A percentile compares a stretch with the other conserved stretches of the same genome.
Evolutionary conservation across 2,113 vertebrate species (phyloP).

Genomic region (Myotis lucifugus): DNA sequence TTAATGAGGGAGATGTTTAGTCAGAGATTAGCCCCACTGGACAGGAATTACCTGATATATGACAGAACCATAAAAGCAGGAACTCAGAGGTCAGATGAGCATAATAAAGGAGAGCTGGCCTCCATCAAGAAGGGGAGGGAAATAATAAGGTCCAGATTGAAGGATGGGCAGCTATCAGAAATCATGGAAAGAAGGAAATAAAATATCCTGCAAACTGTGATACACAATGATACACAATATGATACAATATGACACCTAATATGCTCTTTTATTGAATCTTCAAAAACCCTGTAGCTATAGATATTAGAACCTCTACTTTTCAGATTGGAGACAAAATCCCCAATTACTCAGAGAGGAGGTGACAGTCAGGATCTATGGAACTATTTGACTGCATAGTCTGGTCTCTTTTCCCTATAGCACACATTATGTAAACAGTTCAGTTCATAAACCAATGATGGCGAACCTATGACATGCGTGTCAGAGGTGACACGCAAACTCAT

Average conservation of each 20-base stretch:
- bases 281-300: background rate
- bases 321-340: background rate
- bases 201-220: background rate
- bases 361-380: background rate
- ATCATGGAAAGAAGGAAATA: conserved; percentile 38
- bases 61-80: background rate
- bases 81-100: background rate
- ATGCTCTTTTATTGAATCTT: background rate
- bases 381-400: background rate
- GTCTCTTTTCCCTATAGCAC: background rate
- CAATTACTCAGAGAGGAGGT: background rate
- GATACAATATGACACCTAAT: background rate
- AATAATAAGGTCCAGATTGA: conserved; percentile 46
- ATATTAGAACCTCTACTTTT: background rate
- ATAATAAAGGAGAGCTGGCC: background rate
- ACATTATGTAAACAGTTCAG: background rate
- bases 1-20: background rate
- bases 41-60: background rate
- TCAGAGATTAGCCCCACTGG: background rate
- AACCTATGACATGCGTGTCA: too few relatives aligned
- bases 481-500: too few relatives aligned
- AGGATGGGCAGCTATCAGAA: conserved; percentile 8
- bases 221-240: background rate
- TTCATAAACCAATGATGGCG: background rate
- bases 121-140: background rate